Percentiles rank a stretch among this genome's conserved stretches.
Conservation (phyloP, 2,113 vertebrate genomes). For the Climacteris rufus region DNA sequence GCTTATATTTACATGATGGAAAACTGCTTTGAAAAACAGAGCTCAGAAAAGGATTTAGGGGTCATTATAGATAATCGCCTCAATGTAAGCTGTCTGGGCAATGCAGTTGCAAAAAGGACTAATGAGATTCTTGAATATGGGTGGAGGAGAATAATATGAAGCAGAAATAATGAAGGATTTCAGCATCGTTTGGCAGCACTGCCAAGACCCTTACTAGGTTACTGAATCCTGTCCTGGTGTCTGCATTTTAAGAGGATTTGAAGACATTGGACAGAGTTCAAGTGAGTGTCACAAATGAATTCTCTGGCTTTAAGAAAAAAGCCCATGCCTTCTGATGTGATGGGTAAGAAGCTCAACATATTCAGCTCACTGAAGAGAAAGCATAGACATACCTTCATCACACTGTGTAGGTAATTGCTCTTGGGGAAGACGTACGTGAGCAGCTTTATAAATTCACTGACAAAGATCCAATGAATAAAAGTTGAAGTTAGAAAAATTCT, state of each 20-base stretch:
- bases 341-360: not conserved
- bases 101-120: conserved; percentile 37
- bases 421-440: not conserved
- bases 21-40: conserved; percentile 24
- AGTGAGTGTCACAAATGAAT: not conserved
- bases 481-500: not conserved
- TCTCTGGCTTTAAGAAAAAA: not conserved
- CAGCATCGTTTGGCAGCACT: not conserved
- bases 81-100: conserved; percentile 54
- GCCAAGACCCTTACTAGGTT: not conserved
- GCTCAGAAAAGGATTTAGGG: conserved; percentile 32
- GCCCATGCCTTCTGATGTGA: not conserved
- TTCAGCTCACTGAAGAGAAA: not conserved
- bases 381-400: not conserved
- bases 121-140: conserved; percentile 21
- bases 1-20: not conserved
- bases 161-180: conserved; percentile 31
- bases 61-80: conserved; percentile 50
- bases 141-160: not conserved
- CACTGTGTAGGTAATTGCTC: not conserved
- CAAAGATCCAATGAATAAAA: not conserved
- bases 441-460: not conserved
- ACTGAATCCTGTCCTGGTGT: not conserved
- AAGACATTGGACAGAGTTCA: conserved; percentile 17
- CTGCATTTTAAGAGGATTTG: conserved; percentile 37